Conservation (phyloP, 2,888 invertebrate species). For the Suillia variegata region DNA sequence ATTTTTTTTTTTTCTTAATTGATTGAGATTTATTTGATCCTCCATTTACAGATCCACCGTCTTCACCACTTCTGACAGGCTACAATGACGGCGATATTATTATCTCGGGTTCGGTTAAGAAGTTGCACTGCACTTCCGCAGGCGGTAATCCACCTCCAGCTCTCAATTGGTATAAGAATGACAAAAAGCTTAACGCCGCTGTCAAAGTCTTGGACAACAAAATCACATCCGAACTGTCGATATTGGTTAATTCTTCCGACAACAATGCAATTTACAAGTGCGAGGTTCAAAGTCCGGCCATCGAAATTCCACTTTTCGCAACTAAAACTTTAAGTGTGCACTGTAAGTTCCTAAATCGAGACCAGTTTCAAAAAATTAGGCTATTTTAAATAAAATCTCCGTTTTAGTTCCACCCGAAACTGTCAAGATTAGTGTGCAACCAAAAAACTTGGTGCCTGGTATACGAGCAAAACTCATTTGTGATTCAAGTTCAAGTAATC, state of each 20-base stretch:
- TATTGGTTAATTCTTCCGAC: constrained; percentile 54
- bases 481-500: constrained; percentile 57
- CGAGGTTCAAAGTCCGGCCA: constrained; percentile 54
- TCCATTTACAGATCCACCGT: constrained; percentile 47
- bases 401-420: constrained; percentile 53
- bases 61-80: constrained; percentile 49
- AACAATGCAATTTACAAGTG: constrained; percentile 58
- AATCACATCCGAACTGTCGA: constrained; percentile 49
- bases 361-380: not conserved
- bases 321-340: constrained; percentile 54
- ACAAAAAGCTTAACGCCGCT: constrained; percentile 51
- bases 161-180: constrained; percentile 54
- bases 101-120: constrained; percentile 53
- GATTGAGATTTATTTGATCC: not conserved
- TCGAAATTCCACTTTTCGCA: constrained; percentile 54
- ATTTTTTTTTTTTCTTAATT: not conserved
- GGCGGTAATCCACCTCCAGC: constrained; percentile 54
- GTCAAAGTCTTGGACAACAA: constrained; percentile 47
- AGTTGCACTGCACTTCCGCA: constrained; percentile 50
- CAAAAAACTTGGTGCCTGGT: constrained; percentile 53
- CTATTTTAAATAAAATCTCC: not conserved
- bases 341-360: constrained; percentile 55
- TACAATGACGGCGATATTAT: constrained; percentile 55
- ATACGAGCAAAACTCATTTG: constrained; percentile 54
- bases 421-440: constrained; percentile 53